These are phyloP conservation scores for Euproctis similis DNA, from an alignment of 2,888 invertebrate genomes.

Conservation along the genomic window DNA sequence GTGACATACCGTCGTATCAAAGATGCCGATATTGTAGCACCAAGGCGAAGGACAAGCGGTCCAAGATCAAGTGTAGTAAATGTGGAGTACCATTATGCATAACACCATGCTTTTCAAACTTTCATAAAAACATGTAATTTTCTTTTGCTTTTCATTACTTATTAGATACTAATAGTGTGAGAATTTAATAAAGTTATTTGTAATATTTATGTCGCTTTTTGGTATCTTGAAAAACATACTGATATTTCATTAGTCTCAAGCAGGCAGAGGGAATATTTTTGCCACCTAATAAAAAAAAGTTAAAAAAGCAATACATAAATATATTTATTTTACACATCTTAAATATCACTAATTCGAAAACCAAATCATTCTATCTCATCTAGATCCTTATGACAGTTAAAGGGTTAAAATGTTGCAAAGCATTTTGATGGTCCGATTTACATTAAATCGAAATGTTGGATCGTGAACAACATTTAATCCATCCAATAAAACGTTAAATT, in stretches of 20 bases:
- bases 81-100: conserved; percentile 1
- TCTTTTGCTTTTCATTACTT: neutral
- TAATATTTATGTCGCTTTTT: neutral
- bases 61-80: neutral
- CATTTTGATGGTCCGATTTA: no score
- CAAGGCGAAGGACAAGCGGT: neutral
- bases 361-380: neutral
- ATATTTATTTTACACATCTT: neutral
- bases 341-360: neutral
- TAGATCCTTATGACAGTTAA: conserved; percentile 1
- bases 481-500: no score
- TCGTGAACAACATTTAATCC: no score
- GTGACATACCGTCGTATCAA: neutral
- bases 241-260: neutral
- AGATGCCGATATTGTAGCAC: conserved; percentile 1
- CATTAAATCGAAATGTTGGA: no score
- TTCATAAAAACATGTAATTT: neutral
- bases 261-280: conserved; percentile 1
- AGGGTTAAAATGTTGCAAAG: neutral
- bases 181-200: neutral
- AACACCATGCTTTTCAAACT: neutral
- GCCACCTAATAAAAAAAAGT: neutral
- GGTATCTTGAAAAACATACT: neutral
- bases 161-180: neutral
- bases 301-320: neutral